Conservation (phyloP, 2,888 invertebrate species). For the Steromphala cineraria region DNA sequence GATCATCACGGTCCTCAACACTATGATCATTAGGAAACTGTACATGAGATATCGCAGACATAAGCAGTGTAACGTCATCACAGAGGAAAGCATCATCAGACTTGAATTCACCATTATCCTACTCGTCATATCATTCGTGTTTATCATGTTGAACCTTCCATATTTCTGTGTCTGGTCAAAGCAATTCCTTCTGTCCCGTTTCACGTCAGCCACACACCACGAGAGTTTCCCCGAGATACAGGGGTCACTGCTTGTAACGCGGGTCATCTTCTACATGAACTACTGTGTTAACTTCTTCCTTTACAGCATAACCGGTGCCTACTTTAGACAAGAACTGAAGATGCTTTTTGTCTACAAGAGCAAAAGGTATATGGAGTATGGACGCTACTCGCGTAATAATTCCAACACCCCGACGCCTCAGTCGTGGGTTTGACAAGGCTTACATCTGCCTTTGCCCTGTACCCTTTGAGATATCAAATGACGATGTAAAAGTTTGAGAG, state of each 20-base stretch:
- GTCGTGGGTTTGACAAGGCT: conserved; percentile 20
- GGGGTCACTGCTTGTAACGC: conserved; percentile 53
- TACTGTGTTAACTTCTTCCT: conserved; percentile 72
- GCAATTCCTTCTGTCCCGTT: conserved; percentile 26
- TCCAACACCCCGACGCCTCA: conserved; percentile 21
- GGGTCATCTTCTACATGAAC: conserved; percentile 69
- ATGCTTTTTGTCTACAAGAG: conserved; percentile 39
- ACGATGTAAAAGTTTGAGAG: background rate
- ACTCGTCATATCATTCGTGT: conserved; percentile 68
- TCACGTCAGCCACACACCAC: background rate
- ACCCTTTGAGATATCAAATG: background rate
- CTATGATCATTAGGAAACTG: conserved; percentile 56
- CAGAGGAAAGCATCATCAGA: conserved; percentile 62
- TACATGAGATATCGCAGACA: conserved; percentile 42
- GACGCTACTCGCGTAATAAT: conserved; percentile 22
- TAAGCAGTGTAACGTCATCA: conserved; percentile 43
- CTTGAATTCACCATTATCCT: conserved; percentile 70
- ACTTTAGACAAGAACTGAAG: conserved; percentile 63
- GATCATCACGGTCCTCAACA: conserved; percentile 61
- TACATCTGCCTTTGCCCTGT: background rate
- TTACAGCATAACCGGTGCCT: conserved; percentile 68
- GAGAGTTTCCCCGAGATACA: conserved; percentile 28
- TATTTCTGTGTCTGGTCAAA: conserved; percentile 67
- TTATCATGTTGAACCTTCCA: conserved; percentile 70
- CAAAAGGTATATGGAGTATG: conserved; percentile 25